Base-by-base conservation (phyloP, 2,888 invertebrate species). In the Ectemnius lituratus region DNA sequence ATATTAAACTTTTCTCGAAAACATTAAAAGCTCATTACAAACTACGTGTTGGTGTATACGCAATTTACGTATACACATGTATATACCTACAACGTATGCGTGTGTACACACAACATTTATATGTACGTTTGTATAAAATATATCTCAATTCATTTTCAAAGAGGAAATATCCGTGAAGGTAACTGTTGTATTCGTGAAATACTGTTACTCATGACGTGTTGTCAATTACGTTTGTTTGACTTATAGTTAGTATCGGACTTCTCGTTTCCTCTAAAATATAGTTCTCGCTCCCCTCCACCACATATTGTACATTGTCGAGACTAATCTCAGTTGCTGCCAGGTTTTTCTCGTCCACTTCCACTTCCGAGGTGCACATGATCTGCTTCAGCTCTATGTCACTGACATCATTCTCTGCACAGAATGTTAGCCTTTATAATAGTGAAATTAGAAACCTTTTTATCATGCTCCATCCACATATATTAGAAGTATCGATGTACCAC, bases 311-410 rank as follows among this genome's bases (percentile, higher is more conserved):
- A 85, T 92, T 91, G 78, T 93, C 92, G 78, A 93, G 87, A 83
- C 92, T 92, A 62, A 93, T 93, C 62, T 93, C 92, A 0, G 92
- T 90, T 56, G 92, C 90, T 59, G 91, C 92, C 71, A 93, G 91
- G 56, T 92, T 92, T 23, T 93, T 92, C 77, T 92, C 93, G 86
- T 93, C 93, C 45, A 93, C 91, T 84, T 93, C 93, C 88, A 93
- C 91, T 81, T 73, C 91, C 88, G 88, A 90, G 87, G 62, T 75
- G 5, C 80, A 74, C 37, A 82, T 75, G 16, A 80, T 71, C 67
- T 85, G 85, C 59, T 85, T 83, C 8, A 76, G 72, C 68, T 83
- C 80, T 63, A 82, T 75, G 58, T 83, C 80, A 62, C 76, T 83
- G 27, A 82, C 69, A 68, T 62, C 75, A 47, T 78, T 77, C 67